Evolutionary conservation across 2,888 invertebrate genomes (phyloP), one percentile per base, ranked within the genome.

Genomic region (Peribatodes rhomboidaria): DNA sequence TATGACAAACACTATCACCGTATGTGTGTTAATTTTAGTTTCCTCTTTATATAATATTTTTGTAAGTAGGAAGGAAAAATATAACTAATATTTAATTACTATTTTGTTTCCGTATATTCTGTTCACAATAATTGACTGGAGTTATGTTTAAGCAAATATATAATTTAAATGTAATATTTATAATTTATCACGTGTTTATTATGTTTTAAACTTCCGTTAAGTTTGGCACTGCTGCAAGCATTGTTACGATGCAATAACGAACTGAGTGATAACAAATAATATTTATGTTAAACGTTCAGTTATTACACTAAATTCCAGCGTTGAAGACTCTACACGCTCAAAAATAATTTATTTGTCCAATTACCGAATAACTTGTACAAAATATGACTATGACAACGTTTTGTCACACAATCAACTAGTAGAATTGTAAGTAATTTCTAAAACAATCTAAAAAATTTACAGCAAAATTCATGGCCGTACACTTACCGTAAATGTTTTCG

Each of bases 401-500:
- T 4, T 27, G 27, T 27, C 27, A 27, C 27, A 27, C 27, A 4
- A 27, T 27, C 2, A 6, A 27, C 6, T 27, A 6, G 27, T 6
- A 13, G 13, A 22, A 22, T 4, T 20, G 18, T 6, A 22, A 42
- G 2, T 4, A n/a, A 46, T 46, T 46, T n/a, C n/a, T n/a, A n/a
- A 46, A 22, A 46, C 46, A n/a, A 20, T 44, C 6, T 13, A 44
- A 31, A 14, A 47, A 37, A 59, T 42, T 42, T 14, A 42, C 35
- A 35, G n/a, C 7, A 53, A 54, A 49, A 56, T 49, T n/a, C 44
- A 60, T 55, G 50, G 22, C 35, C 54, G 42, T 49, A 44, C 50
- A 73, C 73, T 73, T 44, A 73, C 73, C 73, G 67, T 70, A 65
- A 61, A 52, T 20, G 18, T 31, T 61, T 27, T 58, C 11, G 13